Conservation (phyloP, 2,888 invertebrate species). For the Caenorhabditis sp. region DNA sequence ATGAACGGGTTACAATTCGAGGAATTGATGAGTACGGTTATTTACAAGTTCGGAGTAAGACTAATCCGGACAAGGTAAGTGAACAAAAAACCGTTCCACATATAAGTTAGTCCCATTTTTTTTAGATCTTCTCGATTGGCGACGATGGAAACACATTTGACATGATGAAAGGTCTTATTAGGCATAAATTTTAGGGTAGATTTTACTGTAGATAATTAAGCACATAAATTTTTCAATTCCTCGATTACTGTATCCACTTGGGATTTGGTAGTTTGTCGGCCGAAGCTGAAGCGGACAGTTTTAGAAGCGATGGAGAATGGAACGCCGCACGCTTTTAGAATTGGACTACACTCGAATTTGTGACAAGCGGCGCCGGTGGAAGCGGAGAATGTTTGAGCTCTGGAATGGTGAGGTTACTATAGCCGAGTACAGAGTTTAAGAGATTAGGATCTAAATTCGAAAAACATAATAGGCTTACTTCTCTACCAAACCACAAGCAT, state of each 20-base stretch:
- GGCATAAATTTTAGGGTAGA: conserved; percentile 68
- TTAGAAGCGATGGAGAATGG: conserved; percentile 72
- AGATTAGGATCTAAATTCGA: too few species aligned
- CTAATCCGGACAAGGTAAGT: conserved; percentile 40
- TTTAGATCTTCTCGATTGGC: conserved; percentile 79
- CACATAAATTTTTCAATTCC: conserved; percentile 17
- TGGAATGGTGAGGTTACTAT: too few species aligned
- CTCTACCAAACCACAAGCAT: conserved; percentile 72
- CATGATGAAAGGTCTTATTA: conserved; percentile 88
- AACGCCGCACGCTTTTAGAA: conserved; percentile 74
- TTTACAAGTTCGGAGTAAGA: conserved; percentile 77
- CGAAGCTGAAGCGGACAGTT: conserved; percentile 75
- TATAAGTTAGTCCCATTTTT: conserved; percentile 53
- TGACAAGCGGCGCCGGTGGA: conserved; percentile 77
- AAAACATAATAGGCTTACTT: conserved; percentile 30
- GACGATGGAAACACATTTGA: conserved; percentile 97
- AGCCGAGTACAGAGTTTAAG: too few species aligned
- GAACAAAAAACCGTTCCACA: conserved; percentile 75
- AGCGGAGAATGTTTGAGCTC: conserved; percentile 73
- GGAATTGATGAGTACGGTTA: conserved; percentile 90
- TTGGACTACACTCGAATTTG: conserved; percentile 70
- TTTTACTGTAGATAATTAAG: background rate
- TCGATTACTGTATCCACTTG: conserved; percentile 27
- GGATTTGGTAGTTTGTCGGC: conserved; percentile 70
- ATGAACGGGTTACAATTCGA: conserved; percentile 77